These are phyloP conservation scores for Acronicta leporina DNA, from an alignment of 2,888 invertebrate species.

Conservation along the genomic window DNA sequence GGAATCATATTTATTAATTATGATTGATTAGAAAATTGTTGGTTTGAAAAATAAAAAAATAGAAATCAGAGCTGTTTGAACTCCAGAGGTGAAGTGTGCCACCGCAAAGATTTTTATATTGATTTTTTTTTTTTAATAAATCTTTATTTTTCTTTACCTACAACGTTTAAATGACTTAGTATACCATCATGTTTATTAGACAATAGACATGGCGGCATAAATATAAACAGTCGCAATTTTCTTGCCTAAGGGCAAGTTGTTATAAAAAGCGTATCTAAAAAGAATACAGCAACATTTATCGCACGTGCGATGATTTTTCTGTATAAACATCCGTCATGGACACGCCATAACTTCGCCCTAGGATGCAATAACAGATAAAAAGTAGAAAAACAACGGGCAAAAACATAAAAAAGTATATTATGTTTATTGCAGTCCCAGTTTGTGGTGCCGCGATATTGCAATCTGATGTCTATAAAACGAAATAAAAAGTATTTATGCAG, in stretches of 20 bases:
- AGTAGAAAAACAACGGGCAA: conserved; percentile 68
- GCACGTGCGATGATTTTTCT: conserved; percentile 66
- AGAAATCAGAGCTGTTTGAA: no score
- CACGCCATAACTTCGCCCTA: conserved; percentile 67
- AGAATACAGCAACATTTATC: conserved; percentile 64
- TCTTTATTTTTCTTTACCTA: no score
- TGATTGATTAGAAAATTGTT: no score
- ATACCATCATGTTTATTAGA: no score
- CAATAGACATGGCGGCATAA: no score
- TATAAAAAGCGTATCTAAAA: conserved; percentile 53
- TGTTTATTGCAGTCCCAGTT: conserved; percentile 74
- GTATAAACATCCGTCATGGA: conserved; percentile 73
- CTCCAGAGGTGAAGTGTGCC: no score
- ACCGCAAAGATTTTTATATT: no score
- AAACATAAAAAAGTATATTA: conserved; percentile 74
- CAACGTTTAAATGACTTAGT: no score
- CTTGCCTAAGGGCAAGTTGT: conserved; percentile 49
- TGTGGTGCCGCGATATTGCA: conserved; percentile 70
- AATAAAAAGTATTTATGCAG: conserved; percentile 65
- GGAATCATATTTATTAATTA: no score
- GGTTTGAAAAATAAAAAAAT: no score
- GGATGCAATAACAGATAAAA: conserved; percentile 84
- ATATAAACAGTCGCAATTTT: conserved; percentile 15
- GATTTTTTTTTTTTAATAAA: no score
- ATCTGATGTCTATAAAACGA: conserved; percentile 79